These are phyloP conservation scores for Clarias platycephalus DNA, from an alignment of 2,797 vertebrate genomes.

Conservation along the genomic window DNA sequence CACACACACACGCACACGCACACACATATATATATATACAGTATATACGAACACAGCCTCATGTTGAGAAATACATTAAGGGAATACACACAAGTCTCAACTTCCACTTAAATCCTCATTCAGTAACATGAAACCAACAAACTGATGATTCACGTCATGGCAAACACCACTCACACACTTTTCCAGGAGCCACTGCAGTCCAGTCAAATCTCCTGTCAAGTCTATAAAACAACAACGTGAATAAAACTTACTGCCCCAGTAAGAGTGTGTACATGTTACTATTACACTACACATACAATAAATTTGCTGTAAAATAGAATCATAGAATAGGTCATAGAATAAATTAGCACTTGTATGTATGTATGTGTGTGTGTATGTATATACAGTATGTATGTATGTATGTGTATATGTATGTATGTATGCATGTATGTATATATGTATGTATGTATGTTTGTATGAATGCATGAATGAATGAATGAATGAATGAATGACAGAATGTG, in stretches of 20 bases:
- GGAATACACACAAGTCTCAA: slow-evolving; percentile 31
- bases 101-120: slow-evolving; percentile 21
- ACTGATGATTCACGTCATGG: slow-evolving; percentile 38
- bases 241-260: slow-evolving; percentile 21
- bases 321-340: background rate
- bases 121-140: slow-evolving; percentile 35
- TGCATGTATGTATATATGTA: too few species aligned
- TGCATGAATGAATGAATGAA: too few species aligned
- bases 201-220: slow-evolving; percentile 31
- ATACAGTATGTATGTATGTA: too few species aligned
- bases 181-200: slow-evolving; percentile 22
- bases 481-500: too few species aligned
- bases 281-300: slow-evolving; percentile 27
- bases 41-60: background rate
- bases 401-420: too few species aligned
- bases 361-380: too few species aligned
- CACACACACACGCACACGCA: background rate
- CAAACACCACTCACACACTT: slow-evolving; percentile 21
- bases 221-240: slow-evolving; percentile 33
- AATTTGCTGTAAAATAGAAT: background rate
- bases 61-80: slow-evolving; percentile 29
- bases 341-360: background rate
- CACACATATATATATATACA: background rate
- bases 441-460: too few species aligned
- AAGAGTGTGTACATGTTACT: slow-evolving; percentile 19